These are phyloP conservation scores for Meta bourneti DNA, from an alignment of 2,888 invertebrate species.

Conservation along the genomic window DNA sequence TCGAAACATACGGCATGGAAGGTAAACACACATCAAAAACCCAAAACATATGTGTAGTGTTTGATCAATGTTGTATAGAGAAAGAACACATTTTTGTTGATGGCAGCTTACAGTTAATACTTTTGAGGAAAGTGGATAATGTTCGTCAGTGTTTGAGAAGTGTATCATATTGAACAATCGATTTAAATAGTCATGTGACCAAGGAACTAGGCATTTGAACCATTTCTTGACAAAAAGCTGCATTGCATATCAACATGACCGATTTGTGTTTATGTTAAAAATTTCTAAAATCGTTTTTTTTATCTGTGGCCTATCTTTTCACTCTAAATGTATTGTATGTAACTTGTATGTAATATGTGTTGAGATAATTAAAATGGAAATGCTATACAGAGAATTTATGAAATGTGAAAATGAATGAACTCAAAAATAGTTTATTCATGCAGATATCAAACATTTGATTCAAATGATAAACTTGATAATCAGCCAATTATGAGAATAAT, in stretches of 20 bases:
- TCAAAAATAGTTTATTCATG: slow-evolving; percentile 1
- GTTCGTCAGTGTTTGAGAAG: not conserved
- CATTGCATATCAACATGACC: not conserved
- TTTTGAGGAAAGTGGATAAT: not conserved
- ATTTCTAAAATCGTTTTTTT: not conserved
- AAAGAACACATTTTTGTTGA: not conserved
- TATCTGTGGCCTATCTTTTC: not conserved
- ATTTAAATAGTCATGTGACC: not conserved
- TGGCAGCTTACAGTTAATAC: not conserved
- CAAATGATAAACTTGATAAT: not conserved
- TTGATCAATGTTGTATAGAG: slow-evolving; percentile 25
- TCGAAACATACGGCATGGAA: slow-evolving; percentile 65
- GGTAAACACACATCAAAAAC: slow-evolving; percentile 33
- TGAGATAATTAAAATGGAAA: not conserved
- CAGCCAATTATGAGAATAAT: not conserved
- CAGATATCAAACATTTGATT: not conserved
- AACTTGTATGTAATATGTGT: not conserved
- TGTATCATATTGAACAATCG: not conserved
- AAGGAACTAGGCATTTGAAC: not conserved
- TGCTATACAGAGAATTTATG: not conserved
- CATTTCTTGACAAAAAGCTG: not conserved
- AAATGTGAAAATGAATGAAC: not conserved
- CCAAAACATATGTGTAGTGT: not conserved
- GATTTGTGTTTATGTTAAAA: not conserved
- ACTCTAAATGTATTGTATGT: not conserved